phyloP scores from a whole-genome alignment of 2,113 vertebrate genomes.

The Elaphurus davidianus region DNA sequence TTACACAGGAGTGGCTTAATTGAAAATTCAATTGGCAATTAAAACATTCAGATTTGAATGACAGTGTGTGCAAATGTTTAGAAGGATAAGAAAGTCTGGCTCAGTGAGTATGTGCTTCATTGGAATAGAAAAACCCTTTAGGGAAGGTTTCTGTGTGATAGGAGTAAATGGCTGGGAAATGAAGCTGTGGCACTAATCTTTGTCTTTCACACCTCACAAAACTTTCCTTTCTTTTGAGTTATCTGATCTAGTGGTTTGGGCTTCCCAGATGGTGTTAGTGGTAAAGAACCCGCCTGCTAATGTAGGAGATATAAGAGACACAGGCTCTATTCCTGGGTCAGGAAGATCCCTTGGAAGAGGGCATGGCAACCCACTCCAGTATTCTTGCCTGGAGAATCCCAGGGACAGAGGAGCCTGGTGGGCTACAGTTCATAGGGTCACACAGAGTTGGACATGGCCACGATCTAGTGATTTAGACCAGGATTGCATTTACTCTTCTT shows the following conservation, averaged over 20 bases:
- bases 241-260: not conserved
- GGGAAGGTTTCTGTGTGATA: not conserved
- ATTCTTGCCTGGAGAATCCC: not conserved
- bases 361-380: not conserved
- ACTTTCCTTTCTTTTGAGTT: not conserved
- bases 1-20: not conserved
- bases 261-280: not conserved
- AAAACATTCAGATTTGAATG: not conserved
- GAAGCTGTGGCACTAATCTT: not conserved
- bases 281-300: not conserved
- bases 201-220: not conserved
- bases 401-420: not conserved
- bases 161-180: not conserved
- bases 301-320: not conserved
- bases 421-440: not conserved
- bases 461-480: not conserved
- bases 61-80: not conserved
- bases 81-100: not conserved
- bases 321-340: not conserved
- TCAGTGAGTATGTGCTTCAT: not conserved
- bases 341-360: not conserved
- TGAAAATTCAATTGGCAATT: not conserved
- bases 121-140: not conserved
- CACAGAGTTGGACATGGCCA: not conserved
- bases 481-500: not conserved